These are phyloP conservation scores for Acholoe squamosa DNA, from an alignment of 2,888 invertebrate species.

Conservation along the genomic window DNA sequence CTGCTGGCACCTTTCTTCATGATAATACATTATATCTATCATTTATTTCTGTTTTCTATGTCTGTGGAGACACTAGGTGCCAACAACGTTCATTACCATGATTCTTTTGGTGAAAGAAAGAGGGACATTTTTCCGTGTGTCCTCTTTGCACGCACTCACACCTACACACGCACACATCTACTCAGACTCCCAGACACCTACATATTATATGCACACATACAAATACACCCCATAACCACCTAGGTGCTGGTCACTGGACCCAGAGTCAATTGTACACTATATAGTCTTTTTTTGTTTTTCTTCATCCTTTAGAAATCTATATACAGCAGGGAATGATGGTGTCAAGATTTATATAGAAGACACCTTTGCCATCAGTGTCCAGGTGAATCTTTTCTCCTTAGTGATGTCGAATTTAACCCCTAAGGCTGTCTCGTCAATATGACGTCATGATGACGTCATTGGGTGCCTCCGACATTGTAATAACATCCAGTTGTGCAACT, in stretches of 20 bases:
- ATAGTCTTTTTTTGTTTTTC: not conserved
- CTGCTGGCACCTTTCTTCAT: no score
- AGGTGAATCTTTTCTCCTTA: not conserved
- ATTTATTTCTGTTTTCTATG: no score
- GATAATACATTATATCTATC: no score
- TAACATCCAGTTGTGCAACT: no score
- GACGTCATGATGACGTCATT: no score
- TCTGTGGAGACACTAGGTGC: no score
- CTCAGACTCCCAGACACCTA: not conserved
- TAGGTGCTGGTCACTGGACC: no score
- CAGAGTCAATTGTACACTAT: not conserved
- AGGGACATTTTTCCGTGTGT: no score
- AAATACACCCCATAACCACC: not conserved
- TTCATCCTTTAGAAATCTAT: not conserved
- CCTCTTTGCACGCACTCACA: not conserved
- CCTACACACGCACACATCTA: not conserved
- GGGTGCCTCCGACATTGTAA: no score
- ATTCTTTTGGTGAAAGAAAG: no score
- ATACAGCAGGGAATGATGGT: slow-evolving; percentile 44
- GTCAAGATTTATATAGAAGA: not conserved
- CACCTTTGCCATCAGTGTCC: not conserved
- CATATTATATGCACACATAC: not conserved
- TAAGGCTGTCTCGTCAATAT: no score
- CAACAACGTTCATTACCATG: no score
- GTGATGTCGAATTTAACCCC: not conserved